Evolutionary conservation across 2,888 invertebrate genomes (phyloP), one percentile per base, ranked within the genome.

Genomic region (Strigamia transsilvanica): DNA sequence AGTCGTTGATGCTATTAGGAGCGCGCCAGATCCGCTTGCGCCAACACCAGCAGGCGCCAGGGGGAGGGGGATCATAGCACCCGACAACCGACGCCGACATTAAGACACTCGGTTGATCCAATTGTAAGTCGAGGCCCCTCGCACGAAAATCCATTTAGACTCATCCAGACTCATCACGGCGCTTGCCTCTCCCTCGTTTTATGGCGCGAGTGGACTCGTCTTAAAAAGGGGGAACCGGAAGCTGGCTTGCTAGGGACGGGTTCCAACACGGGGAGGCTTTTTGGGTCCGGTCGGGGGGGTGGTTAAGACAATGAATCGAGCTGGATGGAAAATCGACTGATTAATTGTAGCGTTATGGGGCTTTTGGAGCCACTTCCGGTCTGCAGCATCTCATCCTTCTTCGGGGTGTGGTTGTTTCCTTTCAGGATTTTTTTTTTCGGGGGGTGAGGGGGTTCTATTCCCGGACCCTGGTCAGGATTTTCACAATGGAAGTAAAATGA

Each of bases 1-100:
- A 73, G 32, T 32, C 73, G 73, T 73, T 73, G 73, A 73, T 73
- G 73, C 73, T 73, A 73, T 73, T 73, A 73, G 73, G 73, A 73
- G 32, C 73, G 73, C 73, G 73, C 73, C 73, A 73, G 73, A 73
- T 73, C 73, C 73, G 73, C 73, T 73, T 32, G 73, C 73, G 73
- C 73, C 73, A 73, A 73, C 73, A 73, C 73, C 73, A 73, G 73
- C 73, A 73, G 73, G 73, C 73, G 73, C 73, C 73, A 73, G 73
- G 73, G 73, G 73, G 73, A 73, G 73, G 73, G 73, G 73, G 73
- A 73, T 73, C 73, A 73, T 73, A 73, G 73, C 73, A 73, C 73
- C 73, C 73, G 73, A 73, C 73, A 73, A 73, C 73, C 73, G 73
- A 73, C n/a, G 73, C 73, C 73, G 73, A 73, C 73, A 73, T 73